Percentiles rank a stretch among this genome's conserved stretches.
Evolutionary conservation across 2,888 invertebrate genomes (phyloP).

Genomic region (Stegana nigrithorax): DNA sequence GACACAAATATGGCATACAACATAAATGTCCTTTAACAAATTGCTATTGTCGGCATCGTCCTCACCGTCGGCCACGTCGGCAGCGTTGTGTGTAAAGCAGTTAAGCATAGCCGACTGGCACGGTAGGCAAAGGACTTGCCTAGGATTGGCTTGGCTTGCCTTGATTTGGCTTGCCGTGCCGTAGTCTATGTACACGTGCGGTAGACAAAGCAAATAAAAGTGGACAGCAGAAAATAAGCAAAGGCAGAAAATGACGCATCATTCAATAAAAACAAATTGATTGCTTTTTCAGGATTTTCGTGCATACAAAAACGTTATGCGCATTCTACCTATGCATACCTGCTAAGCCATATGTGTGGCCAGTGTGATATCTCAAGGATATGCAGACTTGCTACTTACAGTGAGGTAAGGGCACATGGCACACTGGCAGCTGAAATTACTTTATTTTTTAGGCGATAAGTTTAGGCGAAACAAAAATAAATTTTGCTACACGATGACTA

Average conservation of each 20-base stretch:
- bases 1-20: conserved; percentile 6
- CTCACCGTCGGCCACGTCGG: not conserved
- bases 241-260: conserved; percentile 30
- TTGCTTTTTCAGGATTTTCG: conserved; percentile 50
- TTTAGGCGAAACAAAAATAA: too few relatives aligned
- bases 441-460: too few relatives aligned
- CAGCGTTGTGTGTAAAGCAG: not conserved
- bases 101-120: not conserved
- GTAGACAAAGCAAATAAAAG: not conserved
- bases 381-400: too few relatives aligned
- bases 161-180: not conserved
- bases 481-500: too few relatives aligned
- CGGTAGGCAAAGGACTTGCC: too few relatives aligned
- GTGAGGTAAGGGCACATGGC: too few relatives aligned
- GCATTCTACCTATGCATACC: conserved; percentile 18
- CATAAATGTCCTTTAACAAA: conserved; percentile 48
- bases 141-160: too few relatives aligned
- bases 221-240: not conserved
- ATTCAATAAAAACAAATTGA: conserved; percentile 60
- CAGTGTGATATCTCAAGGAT: too few relatives aligned
- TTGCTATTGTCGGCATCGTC: conserved; percentile 24
- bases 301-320: conserved; percentile 31
- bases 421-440: too few relatives aligned
- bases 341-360: too few relatives aligned
- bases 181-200: not conserved